Conservation (phyloP, 2,888 invertebrate species). For the Ectemnius cavifrons region DNA sequence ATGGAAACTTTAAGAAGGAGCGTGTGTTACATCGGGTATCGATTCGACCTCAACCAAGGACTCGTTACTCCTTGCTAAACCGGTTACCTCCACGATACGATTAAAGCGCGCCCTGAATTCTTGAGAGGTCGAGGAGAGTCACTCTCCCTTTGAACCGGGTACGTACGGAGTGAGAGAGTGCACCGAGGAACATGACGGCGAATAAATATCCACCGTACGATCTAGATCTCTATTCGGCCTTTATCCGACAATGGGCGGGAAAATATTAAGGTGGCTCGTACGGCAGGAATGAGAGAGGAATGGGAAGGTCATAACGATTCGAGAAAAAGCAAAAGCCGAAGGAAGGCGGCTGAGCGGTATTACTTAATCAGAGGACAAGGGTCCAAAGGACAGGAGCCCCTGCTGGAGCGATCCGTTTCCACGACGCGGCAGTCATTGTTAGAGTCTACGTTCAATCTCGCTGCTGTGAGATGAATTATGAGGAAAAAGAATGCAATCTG, state of each 20-base stretch:
- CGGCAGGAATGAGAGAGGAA: background rate
- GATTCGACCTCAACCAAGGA: constrained; percentile 4
- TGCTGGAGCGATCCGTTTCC: constrained; percentile 34
- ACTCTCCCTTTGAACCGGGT: background rate
- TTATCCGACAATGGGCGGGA: constrained; percentile 3
- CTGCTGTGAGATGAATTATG: constrained; percentile 21
- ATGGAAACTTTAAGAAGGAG: background rate
- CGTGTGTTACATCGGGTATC: background rate
- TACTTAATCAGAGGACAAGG: constrained; percentile 41
- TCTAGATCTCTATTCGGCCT: constrained; percentile 25
- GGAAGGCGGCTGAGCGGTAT: constrained; percentile 28
- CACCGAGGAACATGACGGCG: background rate
- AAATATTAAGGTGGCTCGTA: constrained; percentile 21
- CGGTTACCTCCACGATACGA: background rate
- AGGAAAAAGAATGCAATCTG: constrained; percentile 18
- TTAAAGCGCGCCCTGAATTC: constrained; percentile 2
- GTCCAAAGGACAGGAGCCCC: constrained; percentile 16
- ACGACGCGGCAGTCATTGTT: constrained; percentile 27
- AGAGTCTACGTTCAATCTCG: constrained; percentile 23
- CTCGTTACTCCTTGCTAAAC: background rate
- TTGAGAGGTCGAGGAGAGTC: background rate
- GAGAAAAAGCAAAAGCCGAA: constrained; percentile 1
- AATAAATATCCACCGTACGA: constrained; percentile 3
- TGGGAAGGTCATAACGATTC: too few relatives aligned
- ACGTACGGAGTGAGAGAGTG: background rate